Evolutionary conservation across 2,113 vertebrate genomes (phyloP).

Genomic region (Saccopteryx bilineata): DNA sequence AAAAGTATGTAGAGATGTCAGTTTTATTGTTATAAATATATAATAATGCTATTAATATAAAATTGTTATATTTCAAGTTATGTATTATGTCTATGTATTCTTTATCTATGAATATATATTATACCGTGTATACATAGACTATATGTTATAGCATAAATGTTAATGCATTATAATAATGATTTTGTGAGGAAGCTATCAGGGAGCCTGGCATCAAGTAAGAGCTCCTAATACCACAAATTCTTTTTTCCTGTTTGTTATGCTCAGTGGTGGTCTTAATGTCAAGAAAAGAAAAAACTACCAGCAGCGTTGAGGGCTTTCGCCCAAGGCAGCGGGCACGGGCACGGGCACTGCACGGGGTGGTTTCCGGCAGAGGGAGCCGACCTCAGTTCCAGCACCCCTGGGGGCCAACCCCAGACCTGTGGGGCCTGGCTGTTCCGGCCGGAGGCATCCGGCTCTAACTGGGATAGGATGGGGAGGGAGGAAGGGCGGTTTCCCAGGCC

Average conservation of each 20-base stretch:
- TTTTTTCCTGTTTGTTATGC: background rate
- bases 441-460: background rate
- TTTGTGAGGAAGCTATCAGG: background rate
- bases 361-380: background rate
- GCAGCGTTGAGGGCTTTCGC: background rate
- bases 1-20: background rate
- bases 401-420: background rate
- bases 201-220: too few relatives aligned
- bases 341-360: background rate
- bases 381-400: background rate
- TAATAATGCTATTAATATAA: background rate
- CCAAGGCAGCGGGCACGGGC: background rate
- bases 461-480: background rate
- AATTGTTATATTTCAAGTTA: background rate
- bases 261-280: background rate
- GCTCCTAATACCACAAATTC: background rate
- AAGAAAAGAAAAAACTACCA: background rate
- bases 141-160: background rate
- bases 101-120: background rate
- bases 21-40: background rate
- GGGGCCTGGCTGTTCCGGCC: background rate
- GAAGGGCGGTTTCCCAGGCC: background rate
- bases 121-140: background rate
- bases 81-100: background rate
- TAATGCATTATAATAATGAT: background rate